These are phyloP conservation scores for Prietella phreatophila DNA, from an alignment of 2,113 vertebrate genomes.

Conservation along the genomic window DNA sequence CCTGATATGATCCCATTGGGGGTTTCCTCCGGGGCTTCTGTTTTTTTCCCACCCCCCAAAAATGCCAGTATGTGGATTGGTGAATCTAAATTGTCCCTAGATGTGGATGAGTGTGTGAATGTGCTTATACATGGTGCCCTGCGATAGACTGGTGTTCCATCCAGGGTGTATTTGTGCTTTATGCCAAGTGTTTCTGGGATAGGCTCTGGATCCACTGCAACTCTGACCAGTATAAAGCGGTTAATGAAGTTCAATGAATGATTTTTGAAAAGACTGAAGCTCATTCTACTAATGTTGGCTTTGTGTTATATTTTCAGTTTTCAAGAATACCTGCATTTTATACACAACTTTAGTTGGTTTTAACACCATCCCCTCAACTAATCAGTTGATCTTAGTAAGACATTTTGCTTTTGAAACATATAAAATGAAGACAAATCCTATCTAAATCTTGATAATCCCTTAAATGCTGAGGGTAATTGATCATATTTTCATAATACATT, in stretches of 20 bases:
- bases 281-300: background rate
- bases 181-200: background rate
- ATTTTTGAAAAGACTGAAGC: background rate
- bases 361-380: background rate
- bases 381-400: background rate
- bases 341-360: background rate
- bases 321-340: background rate
- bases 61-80: background rate
- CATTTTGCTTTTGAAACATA: background rate
- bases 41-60: too few species aligned
- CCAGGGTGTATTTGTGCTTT: background rate
- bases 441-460: constrained; percentile 5
- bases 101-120: background rate
- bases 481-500: constrained; percentile 3
- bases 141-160: background rate
- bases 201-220: too few species aligned
- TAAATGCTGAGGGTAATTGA: background rate
- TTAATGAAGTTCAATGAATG: background rate
- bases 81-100: too few species aligned
- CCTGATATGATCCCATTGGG: constrained; percentile 55
- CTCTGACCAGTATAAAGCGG: background rate
- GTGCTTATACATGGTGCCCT: background rate
- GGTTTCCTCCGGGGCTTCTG: too few species aligned
- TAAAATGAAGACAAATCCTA: background rate
- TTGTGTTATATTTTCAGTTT: background rate